Percentiles rank a stretch among this genome's conserved stretches.
Conservation (phyloP, 2,888 invertebrate species). For the Scrobipalpa costella region DNA sequence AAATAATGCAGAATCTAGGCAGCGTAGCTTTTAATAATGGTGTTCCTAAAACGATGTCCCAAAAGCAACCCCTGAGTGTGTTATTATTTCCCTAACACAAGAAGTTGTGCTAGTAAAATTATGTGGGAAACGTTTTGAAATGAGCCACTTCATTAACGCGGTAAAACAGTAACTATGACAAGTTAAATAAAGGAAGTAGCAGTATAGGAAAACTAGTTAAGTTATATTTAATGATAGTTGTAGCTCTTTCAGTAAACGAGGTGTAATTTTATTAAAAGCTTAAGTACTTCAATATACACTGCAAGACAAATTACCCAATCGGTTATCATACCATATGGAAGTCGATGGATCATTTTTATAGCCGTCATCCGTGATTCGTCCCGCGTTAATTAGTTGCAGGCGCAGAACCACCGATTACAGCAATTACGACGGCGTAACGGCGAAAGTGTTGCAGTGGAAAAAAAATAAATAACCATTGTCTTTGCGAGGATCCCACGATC, state of each 20-base stretch:
- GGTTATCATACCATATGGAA: slow-evolving; percentile 1
- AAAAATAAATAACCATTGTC: slow-evolving; percentile 73
- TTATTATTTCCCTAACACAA: no score
- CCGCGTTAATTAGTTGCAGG: slow-evolving; percentile 47
- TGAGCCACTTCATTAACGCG: no score
- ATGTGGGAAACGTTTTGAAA: no score
- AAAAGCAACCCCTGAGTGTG: no score
- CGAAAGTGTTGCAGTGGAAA: slow-evolving; percentile 69
- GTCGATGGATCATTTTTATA: slow-evolving; percentile 9
- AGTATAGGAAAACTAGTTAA: no score
- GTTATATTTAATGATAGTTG: background rate
- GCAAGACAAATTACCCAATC: background rate
- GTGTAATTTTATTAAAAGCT: background rate
- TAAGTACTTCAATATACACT: background rate
- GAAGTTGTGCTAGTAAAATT: no score
- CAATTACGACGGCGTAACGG: slow-evolving; percentile 64
- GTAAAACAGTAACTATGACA: no score
- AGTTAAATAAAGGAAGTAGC: no score
- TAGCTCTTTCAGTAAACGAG: background rate
- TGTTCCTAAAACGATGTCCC: no score
- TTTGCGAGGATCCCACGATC: slow-evolving; percentile 71
- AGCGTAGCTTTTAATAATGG: no score
- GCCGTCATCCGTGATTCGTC: slow-evolving; percentile 15
- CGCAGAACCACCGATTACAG: slow-evolving; percentile 47
- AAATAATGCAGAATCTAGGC: no score